Evolutionary conservation across 2,888 invertebrate genomes (phyloP).

Genomic region (Calameuta idolon): DNA sequence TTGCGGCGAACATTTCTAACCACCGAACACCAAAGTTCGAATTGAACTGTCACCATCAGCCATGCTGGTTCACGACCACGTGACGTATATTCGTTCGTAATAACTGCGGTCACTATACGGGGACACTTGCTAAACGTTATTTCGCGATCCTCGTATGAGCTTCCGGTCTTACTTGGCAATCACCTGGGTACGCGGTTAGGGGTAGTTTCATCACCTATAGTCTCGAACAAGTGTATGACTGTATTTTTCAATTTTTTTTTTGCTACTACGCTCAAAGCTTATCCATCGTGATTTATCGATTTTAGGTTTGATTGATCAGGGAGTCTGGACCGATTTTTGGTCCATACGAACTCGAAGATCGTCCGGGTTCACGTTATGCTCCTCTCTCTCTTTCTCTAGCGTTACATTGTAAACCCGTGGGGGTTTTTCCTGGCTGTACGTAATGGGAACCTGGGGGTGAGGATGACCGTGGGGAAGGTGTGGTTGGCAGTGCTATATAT

Average conservation of each 20-base stretch:
- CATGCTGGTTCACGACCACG: conserved; percentile 43
- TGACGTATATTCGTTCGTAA: conserved; percentile 59
- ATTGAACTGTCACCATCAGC: conserved; percentile 68
- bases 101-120: conserved; percentile 57
- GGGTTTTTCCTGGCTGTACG: not conserved
- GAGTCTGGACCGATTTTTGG: not conserved
- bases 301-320: not conserved
- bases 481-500: not conserved
- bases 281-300: not conserved
- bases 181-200: not conserved
- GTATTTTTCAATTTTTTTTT: conserved; percentile 1
- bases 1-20: conserved; percentile 64
- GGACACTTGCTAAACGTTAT: conserved; percentile 49
- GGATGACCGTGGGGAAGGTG: not conserved
- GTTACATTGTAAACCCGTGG: not conserved
- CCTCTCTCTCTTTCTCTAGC: not conserved
- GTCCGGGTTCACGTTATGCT: not conserved
- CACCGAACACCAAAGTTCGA: conserved; percentile 65
- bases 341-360: not conserved
- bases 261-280: no score
- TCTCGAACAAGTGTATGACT: not conserved
- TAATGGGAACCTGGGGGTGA: not conserved
- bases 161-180: not conserved
- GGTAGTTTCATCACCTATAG: not conserved
- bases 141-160: conserved; percentile 34